These are phyloP conservation scores for Cosmopolites sordidus DNA, from an alignment of 2,888 invertebrate species.

Conservation along the genomic window DNA sequence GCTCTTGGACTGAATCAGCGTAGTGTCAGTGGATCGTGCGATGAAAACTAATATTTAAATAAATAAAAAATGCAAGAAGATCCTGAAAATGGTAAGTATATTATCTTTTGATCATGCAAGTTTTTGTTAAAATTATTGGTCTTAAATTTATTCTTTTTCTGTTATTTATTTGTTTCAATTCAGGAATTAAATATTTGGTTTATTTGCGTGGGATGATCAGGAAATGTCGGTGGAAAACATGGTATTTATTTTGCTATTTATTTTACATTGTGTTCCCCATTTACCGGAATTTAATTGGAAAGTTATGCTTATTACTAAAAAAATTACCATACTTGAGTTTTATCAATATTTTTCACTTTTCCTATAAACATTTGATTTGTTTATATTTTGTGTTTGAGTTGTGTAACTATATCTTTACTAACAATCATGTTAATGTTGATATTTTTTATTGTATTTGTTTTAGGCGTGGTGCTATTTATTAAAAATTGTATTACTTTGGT, in stretches of 20 bases:
- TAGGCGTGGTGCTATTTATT: no score
- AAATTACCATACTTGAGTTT: background rate
- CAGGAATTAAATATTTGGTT: conserved; percentile 3
- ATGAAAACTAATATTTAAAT: conserved; percentile 4
- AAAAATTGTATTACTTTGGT: no score
- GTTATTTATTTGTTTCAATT: background rate
- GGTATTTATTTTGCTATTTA: conserved; percentile 22
- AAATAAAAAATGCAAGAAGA: conserved; percentile 40
- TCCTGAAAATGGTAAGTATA: conserved; percentile 37
- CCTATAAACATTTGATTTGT: conserved; percentile 2
- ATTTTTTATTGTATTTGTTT: no score
- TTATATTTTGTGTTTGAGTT: conserved; percentile 5
- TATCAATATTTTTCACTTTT: background rate
- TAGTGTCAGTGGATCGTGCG: conserved; percentile 3
- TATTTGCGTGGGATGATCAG: conserved; percentile 36
- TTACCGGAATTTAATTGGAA: background rate
- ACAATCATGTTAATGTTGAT: no score
- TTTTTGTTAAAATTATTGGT: background rate
- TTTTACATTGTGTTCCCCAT: background rate
- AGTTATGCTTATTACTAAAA: background rate
- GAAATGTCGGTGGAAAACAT: conserved; percentile 32
- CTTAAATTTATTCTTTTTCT: conserved; percentile 4
- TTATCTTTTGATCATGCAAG: conserved; percentile 1
- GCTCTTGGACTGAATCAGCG: background rate
- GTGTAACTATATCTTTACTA: background rate